Evolutionary conservation across 2,888 invertebrate species (phyloP).

Genomic region (Thumatha senex): DNA sequence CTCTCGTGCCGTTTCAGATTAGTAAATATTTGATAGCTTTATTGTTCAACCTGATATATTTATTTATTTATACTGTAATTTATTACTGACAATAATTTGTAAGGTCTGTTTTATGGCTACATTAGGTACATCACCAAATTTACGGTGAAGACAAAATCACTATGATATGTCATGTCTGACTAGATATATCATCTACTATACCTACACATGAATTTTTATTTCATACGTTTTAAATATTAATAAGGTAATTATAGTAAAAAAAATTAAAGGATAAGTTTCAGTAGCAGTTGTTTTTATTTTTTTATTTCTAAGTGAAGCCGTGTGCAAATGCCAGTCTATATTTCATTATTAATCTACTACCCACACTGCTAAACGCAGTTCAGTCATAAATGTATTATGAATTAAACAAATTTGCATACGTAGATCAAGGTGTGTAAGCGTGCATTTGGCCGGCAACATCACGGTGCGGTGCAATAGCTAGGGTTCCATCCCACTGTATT

Average conservation of each 20-base stretch:
- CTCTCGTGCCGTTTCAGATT: conserved; percentile 77
- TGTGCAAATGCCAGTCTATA: too few relatives aligned
- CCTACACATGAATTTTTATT: too few relatives aligned
- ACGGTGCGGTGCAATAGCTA: conserved; percentile 38
- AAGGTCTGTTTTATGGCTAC: neutral
- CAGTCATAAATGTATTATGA: conserved; percentile 23
- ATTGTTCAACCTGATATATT: conserved; percentile 79
- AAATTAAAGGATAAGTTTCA: too few relatives aligned
- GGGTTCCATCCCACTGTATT: conserved; percentile 54
- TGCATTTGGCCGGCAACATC: conserved; percentile 15
- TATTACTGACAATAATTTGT: conserved; percentile 50
- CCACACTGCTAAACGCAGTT: neutral
- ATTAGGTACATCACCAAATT: too few relatives aligned
- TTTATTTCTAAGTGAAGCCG: too few relatives aligned
- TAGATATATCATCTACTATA: too few relatives aligned
- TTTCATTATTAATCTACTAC: too few relatives aligned
- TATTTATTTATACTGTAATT: conserved; percentile 55
- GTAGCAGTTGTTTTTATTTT: too few relatives aligned
- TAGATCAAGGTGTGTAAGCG: conserved; percentile 5
- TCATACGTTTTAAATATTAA: too few relatives aligned
- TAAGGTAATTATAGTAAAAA: too few relatives aligned
- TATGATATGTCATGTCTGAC: too few relatives aligned
- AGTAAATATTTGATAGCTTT: conserved; percentile 84
- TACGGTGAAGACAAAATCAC: too few relatives aligned
- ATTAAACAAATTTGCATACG: conserved; percentile 15